Percentiles rank a stretch among this genome's conserved stretches.
Evolutionary conservation across 2,797 vertebrate species (phyloP).

Genomic region (Remorina albescens): DNA sequence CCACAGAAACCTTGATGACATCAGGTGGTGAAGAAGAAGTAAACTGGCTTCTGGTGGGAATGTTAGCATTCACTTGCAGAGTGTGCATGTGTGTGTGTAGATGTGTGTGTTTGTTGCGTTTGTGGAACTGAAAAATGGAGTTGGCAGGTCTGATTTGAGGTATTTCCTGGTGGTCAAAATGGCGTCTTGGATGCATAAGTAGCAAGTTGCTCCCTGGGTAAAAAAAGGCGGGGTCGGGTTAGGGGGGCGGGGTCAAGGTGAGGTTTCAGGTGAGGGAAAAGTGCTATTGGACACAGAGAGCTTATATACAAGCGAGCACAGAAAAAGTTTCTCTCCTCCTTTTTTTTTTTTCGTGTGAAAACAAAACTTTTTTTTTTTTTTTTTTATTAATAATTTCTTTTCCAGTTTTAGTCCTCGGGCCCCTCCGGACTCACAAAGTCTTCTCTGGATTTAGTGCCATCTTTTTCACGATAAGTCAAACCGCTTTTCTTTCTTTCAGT

Average conservation of each 20-base stretch:
- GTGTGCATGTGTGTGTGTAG: conserved; percentile 25
- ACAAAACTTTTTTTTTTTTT: neutral
- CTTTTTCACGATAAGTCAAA: conserved; percentile 55
- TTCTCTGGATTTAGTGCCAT: conserved; percentile 63
- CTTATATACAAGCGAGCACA: conserved; percentile 86
- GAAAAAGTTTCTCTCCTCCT: conserved; percentile 45
- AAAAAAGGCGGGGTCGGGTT: conserved; percentile 53
- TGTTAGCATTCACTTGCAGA: conserved; percentile 41
- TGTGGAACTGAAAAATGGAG: conserved; percentile 11
- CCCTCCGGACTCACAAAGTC: conserved; percentile 51
- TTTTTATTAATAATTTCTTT: conserved; percentile 25
- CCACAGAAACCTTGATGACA: conserved; percentile 61
- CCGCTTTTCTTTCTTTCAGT: conserved; percentile 55
- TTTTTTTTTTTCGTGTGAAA: neutral
- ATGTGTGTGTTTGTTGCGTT: conserved; percentile 19
- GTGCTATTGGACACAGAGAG: conserved; percentile 85
- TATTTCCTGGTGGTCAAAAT: conserved; percentile 81
- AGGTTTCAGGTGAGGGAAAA: conserved; percentile 71
- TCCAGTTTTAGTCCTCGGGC: conserved; percentile 23
- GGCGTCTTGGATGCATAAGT: conserved; percentile 85
- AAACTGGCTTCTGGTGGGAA: conserved; percentile 64
- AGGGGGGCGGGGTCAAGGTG: conserved; percentile 33
- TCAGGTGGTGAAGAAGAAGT: conserved; percentile 53
- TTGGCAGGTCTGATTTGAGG: conserved; percentile 82
- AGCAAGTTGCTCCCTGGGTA: conserved; percentile 77